These are phyloP conservation scores for Fissipunctia ypsillon DNA, from an alignment of 2,888 invertebrate genomes.

Conservation along the genomic window DNA sequence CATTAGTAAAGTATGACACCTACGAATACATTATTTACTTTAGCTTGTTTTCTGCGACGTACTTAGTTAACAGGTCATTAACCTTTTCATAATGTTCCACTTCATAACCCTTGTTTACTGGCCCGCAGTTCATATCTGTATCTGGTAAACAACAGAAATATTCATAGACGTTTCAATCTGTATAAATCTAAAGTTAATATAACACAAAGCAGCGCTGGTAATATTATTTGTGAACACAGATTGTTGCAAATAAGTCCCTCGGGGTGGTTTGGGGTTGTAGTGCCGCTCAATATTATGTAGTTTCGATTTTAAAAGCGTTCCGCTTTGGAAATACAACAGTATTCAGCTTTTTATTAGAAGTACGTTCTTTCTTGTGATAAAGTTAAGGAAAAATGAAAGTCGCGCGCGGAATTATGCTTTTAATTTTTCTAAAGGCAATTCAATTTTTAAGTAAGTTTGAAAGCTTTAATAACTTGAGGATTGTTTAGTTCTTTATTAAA, in stretches of 20 bases:
- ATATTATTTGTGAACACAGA: slow-evolving; percentile 79
- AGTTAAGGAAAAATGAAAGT: slow-evolving; percentile 22
- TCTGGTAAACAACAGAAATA: slow-evolving; percentile 44
- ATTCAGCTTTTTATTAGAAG: slow-evolving; percentile 23
- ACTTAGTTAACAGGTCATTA: not conserved
- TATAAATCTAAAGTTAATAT: slow-evolving; percentile 60
- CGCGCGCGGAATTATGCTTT: slow-evolving; percentile 13
- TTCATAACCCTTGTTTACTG: slow-evolving; percentile 29
- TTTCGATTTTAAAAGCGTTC: slow-evolving; percentile 70
- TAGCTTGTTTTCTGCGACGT: not conserved
- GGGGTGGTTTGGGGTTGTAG: slow-evolving; percentile 65
- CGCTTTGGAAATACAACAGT: slow-evolving; percentile 51
- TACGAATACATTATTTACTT: not conserved
- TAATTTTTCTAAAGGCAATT: slow-evolving; percentile 18
- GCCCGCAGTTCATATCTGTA: slow-evolving; percentile 8
- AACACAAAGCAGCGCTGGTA: slow-evolving; percentile 70
- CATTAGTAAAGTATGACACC: not conserved
- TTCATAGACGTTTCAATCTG: slow-evolving; percentile 55
- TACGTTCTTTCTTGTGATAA: slow-evolving; percentile 31
- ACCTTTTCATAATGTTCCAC: not conserved
- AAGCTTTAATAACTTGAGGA: slow-evolving; percentile 24
- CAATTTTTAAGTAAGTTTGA: slow-evolving; percentile 14
- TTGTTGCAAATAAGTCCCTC: slow-evolving; percentile 80
- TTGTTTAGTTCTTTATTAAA: not conserved
- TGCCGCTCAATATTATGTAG: slow-evolving; percentile 67